Evolutionary conservation across 2,113 vertebrate genomes (phyloP), one percentile per base, ranked within the genome.

Genomic region (Zonotrichia leucophrys): DNA sequence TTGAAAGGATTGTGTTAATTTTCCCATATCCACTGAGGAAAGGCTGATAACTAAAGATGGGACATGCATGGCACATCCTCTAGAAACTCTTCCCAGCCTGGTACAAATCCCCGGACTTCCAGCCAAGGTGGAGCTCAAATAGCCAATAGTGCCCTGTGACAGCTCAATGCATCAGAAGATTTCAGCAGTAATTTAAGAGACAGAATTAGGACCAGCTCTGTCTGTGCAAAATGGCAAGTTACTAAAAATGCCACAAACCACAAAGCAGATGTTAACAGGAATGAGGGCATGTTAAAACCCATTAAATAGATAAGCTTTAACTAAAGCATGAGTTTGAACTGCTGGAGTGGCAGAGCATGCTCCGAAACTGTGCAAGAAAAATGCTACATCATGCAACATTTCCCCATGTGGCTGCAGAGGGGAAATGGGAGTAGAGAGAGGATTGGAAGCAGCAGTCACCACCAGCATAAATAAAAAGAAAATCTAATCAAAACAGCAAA

Each of bases 361-460:
- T 96, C 93, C 92, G 80, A 90, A 52, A 56, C 24, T 33, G 44
- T 19, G 27, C 12, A 19, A 60, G 30, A 94, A 79, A 91, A 96
- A 90, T 64, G 87, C 87, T 91, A 83, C 80, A 92, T 94, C 94
- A 95, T 90, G 68, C 70, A 83, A 15, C 14, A 44, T 67, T 60
- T 74, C 55, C 59, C 78, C 55, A 31, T 67, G 67, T 66, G 83
- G 72, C 47, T 88, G 75, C 73, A 95, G 52, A 74, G 33, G 22
- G 55, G 42, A 80, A 84, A 49, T 1, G 52, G n/a, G 64, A 82
- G 56, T 42, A 60, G 49, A 60, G 37, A 84, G 35, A 16, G 25
- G 30, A 21, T 11, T 15, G 4, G 69, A 79, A 85, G 21, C 14
- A 72, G 28, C 31, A 1, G 17, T 56, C 33, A 46, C 53, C 49